Conservation (phyloP, 2,888 invertebrate genomes). For the Acanthococcus lagerstroemiae region DNA sequence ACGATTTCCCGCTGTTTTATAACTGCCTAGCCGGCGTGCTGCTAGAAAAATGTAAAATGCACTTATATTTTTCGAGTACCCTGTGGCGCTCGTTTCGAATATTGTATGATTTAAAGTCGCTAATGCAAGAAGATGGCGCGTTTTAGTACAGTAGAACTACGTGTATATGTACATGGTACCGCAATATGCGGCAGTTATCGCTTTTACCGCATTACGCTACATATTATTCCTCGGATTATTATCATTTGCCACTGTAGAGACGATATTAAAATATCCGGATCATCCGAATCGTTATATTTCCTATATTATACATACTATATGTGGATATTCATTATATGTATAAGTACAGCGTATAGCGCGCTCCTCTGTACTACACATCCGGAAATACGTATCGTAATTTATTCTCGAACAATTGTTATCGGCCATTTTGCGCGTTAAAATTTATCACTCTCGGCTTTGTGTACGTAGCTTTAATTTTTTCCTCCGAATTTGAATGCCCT, state of each 20-base stretch:
- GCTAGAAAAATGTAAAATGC: neutral
- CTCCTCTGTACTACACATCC: neutral
- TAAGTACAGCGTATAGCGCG: no score
- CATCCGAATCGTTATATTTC: conserved; percentile 20
- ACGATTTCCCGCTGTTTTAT: no score
- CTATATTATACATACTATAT: neutral
- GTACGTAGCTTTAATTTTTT: no score
- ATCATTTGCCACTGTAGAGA: conserved; percentile 12
- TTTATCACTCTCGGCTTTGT: no score
- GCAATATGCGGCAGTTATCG: neutral
- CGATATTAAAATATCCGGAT: conserved; percentile 25
- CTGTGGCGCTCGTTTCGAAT: neutral
- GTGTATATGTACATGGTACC: neutral
- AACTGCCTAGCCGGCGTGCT: no score
- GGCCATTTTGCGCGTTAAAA: no score
- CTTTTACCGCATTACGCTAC: conserved; percentile 20
- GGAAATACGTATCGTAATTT: neutral
- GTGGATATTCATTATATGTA: no score
- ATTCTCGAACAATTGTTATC: no score
- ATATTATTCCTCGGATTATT: conserved; percentile 25
- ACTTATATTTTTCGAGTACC: neutral
- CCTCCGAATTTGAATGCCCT: no score
- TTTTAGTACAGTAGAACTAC: neutral
- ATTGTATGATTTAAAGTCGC: neutral
- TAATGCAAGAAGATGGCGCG: neutral